phyloP scores from a whole-genome alignment of 2,113 vertebrate species.

The Cephalopterus ornatus region DNA sequence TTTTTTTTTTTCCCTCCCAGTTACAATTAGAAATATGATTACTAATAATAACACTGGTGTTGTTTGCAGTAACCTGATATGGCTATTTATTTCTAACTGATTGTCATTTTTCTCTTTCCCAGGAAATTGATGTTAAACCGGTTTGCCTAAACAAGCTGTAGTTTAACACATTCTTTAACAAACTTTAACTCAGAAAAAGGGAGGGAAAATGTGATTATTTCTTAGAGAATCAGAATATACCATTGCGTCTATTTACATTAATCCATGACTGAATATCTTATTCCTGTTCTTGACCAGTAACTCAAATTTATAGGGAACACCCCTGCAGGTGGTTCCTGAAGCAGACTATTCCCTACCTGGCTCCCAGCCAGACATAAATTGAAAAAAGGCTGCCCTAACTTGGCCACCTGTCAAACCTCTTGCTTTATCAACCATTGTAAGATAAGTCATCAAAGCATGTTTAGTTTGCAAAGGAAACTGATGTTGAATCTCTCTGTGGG shows the following conservation, averaged over 20 bases:
- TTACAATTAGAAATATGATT: background rate
- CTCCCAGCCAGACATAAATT: background rate
- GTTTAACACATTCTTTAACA: background rate
- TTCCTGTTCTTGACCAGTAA: background rate
- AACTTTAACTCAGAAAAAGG: background rate
- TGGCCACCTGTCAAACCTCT: background rate
- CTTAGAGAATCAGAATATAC: background rate
- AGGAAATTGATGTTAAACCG: background rate
- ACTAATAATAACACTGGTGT: rapidly evolving
- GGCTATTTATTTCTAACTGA: background rate
- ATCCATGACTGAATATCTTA: background rate
- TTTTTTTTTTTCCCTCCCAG: no score
- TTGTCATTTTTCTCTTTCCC: background rate
- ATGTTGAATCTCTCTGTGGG: background rate
- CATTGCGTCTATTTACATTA: background rate
- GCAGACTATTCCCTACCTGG: background rate
- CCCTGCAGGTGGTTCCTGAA: background rate
- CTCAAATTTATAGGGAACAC: background rate
- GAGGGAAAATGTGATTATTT: background rate
- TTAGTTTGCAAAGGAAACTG: background rate
- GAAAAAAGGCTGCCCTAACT: background rate
- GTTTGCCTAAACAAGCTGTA: background rate
- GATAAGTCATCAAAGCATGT: background rate
- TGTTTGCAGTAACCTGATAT: background rate
- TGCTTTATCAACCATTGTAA: background rate